Evolutionary conservation across 2,797 vertebrate species (phyloP).

Genomic region (Etheostoma nigrum): DNA sequence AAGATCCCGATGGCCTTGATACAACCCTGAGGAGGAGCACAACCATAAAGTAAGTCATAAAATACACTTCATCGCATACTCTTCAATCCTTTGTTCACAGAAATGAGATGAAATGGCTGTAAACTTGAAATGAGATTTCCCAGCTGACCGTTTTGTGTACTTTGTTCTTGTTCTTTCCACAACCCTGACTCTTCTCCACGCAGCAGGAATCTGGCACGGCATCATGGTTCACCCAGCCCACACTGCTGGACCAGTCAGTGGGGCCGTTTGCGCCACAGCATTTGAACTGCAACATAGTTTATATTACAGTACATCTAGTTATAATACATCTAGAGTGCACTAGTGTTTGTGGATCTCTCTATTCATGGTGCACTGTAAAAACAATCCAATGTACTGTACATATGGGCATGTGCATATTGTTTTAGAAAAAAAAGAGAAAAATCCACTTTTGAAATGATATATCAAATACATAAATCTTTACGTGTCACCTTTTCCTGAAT

Average conservation of each 20-base stretch:
- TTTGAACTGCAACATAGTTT: conserved; percentile 41
- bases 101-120: not conserved
- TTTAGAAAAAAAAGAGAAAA: not conserved
- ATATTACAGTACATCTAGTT: not conserved
- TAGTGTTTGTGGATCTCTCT: not conserved
- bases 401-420: not conserved
- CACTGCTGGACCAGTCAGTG: conserved; percentile 54
- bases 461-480: not conserved
- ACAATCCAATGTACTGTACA: not conserved
- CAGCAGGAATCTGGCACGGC: conserved; percentile 69
- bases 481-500: conserved; percentile 68
- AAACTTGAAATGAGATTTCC: conserved; percentile 10
- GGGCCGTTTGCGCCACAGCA: conserved; percentile 59
- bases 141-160: conserved; percentile 46
- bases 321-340: not conserved
- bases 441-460: not conserved
- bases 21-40: conserved; percentile 56
- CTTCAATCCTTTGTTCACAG: not conserved
- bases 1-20: conserved; percentile 26
- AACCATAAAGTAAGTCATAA: not conserved
- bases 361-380: not conserved
- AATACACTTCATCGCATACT: not conserved
- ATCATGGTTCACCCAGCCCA: conserved; percentile 45
- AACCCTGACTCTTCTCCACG: conserved; percentile 22
- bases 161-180: conserved; percentile 42